Conservation (phyloP, 1,140 invertebrate species). For the Drosophila rufa region DNA sequence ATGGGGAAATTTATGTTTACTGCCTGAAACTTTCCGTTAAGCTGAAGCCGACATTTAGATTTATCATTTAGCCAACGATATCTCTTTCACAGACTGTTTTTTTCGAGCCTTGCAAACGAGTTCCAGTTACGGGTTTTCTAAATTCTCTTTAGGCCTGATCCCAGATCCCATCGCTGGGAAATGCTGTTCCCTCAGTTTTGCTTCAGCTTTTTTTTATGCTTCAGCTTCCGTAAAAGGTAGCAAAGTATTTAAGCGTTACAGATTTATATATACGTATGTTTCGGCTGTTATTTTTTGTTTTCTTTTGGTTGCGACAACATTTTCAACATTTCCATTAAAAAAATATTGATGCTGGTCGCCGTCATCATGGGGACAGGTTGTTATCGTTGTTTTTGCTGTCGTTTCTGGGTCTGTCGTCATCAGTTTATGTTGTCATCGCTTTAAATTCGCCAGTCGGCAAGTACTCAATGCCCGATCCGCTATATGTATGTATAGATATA, state of each 20-base stretch:
- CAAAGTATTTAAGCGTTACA: slow-evolving; percentile 81
- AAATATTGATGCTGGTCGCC: slow-evolving; percentile 72
- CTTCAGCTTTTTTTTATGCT: slow-evolving; percentile 39
- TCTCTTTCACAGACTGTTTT: not conserved
- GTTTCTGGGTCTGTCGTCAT: slow-evolving; percentile 65
- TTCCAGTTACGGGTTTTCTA: slow-evolving; percentile 24
- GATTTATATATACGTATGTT: slow-evolving; percentile 47
- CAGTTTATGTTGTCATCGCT: slow-evolving; percentile 82
- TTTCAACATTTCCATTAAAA: slow-evolving; percentile 79
- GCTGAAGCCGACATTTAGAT: slow-evolving; percentile 37
- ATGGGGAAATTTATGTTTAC: slow-evolving; percentile 51
- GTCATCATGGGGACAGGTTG: slow-evolving; percentile 60
- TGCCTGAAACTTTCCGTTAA: slow-evolving; percentile 24
- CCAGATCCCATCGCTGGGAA: slow-evolving; percentile 20
- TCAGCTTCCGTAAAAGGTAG: slow-evolving; percentile 76
- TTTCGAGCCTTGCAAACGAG: slow-evolving; percentile 20
- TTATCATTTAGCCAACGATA: slow-evolving; percentile 37
- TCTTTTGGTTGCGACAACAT: slow-evolving; percentile 59
- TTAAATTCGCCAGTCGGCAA: slow-evolving; percentile 68
- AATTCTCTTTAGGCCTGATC: slow-evolving; percentile 16
- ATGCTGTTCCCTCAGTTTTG: slow-evolving; percentile 21
- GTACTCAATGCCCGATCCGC: slow-evolving; percentile 29
- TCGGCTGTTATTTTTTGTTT: slow-evolving; percentile 35
- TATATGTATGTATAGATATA: slow-evolving; percentile 39
- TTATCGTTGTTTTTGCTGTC: slow-evolving; percentile 34